Percentiles rank a stretch among this genome's conserved stretches.
Evolutionary conservation across 2,113 vertebrate species (phyloP).

Genomic region (Calidris pugnax): DNA sequence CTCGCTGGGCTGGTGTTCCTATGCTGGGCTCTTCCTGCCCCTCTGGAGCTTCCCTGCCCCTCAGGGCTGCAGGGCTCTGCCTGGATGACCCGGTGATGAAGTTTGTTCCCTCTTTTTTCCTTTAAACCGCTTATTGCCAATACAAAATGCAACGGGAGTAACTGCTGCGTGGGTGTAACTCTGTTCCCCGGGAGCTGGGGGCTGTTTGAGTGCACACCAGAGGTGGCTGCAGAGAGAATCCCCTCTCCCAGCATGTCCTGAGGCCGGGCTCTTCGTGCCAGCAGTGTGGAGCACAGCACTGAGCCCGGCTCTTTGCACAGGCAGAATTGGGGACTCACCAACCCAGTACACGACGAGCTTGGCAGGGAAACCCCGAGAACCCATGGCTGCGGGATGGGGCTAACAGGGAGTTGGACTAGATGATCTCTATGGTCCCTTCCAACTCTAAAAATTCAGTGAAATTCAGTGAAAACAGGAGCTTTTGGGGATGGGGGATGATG

Average conservation of each 20-base stretch:
- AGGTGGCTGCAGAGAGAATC: background rate
- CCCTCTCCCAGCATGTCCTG: background rate
- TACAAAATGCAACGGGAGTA: background rate
- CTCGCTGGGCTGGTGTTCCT: background rate
- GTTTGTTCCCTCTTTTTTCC: background rate
- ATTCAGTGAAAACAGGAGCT: no score
- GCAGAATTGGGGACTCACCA: background rate
- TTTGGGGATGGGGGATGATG: background rate
- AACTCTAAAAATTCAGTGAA: no score
- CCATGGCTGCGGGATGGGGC: background rate
- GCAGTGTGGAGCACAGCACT: rapidly evolving
- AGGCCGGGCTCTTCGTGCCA: rapidly evolving
- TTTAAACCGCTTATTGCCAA: background rate
- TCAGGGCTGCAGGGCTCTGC: background rate
- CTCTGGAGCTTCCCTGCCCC: rapidly evolving
- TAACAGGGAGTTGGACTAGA: no score
- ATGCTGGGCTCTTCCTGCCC: background rate
- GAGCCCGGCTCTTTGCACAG: background rate
- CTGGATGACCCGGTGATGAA: background rate
- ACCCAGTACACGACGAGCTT: rapidly evolving
- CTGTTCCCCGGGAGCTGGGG: background rate
- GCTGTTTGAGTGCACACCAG: background rate
- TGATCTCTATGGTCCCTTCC: no score
- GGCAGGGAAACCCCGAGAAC: background rate
- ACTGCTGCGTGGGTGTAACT: background rate